A percentile compares a stretch with the other conserved stretches of the same genome.
These are phyloP conservation scores for Hydractinia symbiolongicarpus DNA, from an alignment of 30 jellyfish, hydroid and myxozoan genomes.

Conservation along the genomic window DNA sequence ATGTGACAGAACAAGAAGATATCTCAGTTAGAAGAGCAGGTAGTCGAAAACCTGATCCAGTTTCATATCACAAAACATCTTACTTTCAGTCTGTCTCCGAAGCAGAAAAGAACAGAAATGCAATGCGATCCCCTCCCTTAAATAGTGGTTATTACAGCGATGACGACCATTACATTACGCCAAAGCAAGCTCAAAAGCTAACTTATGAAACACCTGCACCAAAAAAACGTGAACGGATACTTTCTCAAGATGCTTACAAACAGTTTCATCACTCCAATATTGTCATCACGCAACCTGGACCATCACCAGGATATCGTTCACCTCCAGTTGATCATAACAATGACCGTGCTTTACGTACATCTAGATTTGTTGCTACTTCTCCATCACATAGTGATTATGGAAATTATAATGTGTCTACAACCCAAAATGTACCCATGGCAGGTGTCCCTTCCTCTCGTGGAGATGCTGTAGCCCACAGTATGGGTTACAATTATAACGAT, in stretches of 20 bases:
- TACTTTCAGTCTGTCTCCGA: constrained; percentile 6
- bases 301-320: not conserved
- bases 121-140: not conserved
- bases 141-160: not conserved
- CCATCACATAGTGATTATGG: too few species aligned
- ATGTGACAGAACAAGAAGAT: constrained; percentile 27
- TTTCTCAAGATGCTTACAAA: constrained; percentile 7
- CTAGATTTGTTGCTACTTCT: not conserved
- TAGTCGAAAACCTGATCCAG: constrained; percentile 24
- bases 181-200: constrained; percentile 15
- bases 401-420: not conserved
- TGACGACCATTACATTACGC: not conserved
- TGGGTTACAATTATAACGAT: constrained; percentile 13
- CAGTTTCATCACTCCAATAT: constrained; percentile 23
- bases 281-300: constrained; percentile 17
- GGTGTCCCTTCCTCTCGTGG: constrained; percentile 14
- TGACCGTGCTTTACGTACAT: not conserved
- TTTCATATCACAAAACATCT: constrained; percentile 14
- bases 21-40: constrained; percentile 1
- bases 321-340: constrained; percentile 20
- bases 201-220: constrained; percentile 5
- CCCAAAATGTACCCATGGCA: not conserved
- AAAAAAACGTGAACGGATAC: not conserved
- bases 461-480: constrained; percentile 21
- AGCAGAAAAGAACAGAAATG: constrained; percentile 21